Percentiles rank a stretch among this genome's conserved stretches.
Evolutionary conservation across 2,797 vertebrate genomes (phyloP).

Genomic region (Liparis tanakae): DNA sequence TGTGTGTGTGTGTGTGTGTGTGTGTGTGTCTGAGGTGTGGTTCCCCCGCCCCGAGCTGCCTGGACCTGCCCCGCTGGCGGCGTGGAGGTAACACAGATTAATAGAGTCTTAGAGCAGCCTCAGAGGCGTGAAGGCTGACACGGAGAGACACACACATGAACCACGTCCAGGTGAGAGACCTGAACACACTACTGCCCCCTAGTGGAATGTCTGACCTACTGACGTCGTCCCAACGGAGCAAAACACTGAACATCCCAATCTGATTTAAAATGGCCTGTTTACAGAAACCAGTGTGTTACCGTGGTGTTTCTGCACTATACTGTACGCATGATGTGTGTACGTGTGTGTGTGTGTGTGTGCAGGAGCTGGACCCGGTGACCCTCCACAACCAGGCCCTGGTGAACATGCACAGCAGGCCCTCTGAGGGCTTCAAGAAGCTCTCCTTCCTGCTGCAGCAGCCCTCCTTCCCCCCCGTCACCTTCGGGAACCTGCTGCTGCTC

Average conservation of each 20-base stretch:
- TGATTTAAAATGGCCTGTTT: neutral
- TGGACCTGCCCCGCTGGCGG: slow-evolving; percentile 22
- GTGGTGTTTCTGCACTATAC: neutral
- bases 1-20: neutral
- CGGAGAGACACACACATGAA: slow-evolving; percentile 30
- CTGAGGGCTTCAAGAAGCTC: slow-evolving; percentile 94
- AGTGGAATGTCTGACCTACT: slow-evolving; percentile 13
- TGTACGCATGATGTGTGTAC: too few relatives aligned
- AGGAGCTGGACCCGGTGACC: slow-evolving; percentile 94
- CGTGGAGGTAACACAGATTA: slow-evolving; percentile 33
- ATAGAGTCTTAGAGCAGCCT: slow-evolving; percentile 31
- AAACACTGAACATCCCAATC: too few relatives aligned
- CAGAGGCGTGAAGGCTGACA: slow-evolving; percentile 47
- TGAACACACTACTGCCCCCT: slow-evolving; percentile 49
- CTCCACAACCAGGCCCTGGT: slow-evolving; percentile 96
- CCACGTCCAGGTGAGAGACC: neutral
- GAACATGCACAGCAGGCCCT: slow-evolving; percentile 94
- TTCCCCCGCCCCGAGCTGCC: slow-evolving; percentile 1
- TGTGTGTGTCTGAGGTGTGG: too few relatives aligned
- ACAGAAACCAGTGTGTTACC: neutral
- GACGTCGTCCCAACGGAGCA: too few relatives aligned
- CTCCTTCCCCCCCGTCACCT: slow-evolving; percentile 93
- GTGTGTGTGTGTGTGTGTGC: slow-evolving; percentile 13
- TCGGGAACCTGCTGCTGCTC: slow-evolving; percentile 93
- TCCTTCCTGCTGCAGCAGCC: slow-evolving; percentile 95